Evolutionary conservation across 92 coral and sea anemone species (phyloP).

Genomic region (Epizoanthus stellaris): DNA sequence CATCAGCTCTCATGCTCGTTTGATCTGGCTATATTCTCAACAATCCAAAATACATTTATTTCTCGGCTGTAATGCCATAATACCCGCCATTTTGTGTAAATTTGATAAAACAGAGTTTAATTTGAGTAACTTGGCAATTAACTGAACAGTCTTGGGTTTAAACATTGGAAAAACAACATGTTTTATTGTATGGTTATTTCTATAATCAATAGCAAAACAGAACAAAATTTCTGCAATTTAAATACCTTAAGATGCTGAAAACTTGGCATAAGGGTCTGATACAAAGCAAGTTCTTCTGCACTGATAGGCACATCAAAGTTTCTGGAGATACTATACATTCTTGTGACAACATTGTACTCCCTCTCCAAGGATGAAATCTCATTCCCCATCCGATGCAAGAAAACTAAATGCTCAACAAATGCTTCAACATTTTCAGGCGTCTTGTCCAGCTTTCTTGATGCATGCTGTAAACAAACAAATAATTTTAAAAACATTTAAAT

Average conservation of each 20-base stretch:
- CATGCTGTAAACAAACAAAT: constrained; percentile 57
- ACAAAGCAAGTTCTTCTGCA: constrained; percentile 89
- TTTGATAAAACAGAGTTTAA: too few relatives aligned
- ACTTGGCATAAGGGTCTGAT: constrained; percentile 94
- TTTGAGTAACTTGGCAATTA: too few relatives aligned
- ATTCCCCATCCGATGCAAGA: constrained; percentile 81
- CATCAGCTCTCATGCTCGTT: too few relatives aligned
- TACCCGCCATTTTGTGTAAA: too few relatives aligned
- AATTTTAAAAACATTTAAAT: background rate
- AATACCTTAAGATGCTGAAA: constrained; percentile 94
- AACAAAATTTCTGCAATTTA: too few relatives aligned
- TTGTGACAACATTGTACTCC: constrained; percentile 78
- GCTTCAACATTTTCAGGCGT: constrained; percentile 87
- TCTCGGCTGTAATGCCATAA: too few relatives aligned
- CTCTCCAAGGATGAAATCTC: constrained; percentile 84
- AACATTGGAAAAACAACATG: too few relatives aligned
- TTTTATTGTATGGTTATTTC: too few relatives aligned
- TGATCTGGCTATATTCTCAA: too few relatives aligned
- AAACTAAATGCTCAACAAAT: constrained; percentile 91
- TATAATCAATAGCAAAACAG: too few relatives aligned
- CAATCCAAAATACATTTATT: too few relatives aligned
- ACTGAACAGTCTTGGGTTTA: too few relatives aligned
- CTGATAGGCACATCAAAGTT: constrained; percentile 84
- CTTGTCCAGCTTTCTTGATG: constrained; percentile 87
- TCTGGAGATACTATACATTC: constrained; percentile 82